These are phyloP conservation scores for Rhorus exstirpatorius DNA, from an alignment of 2,888 invertebrate genomes.

Conservation along the genomic window DNA sequence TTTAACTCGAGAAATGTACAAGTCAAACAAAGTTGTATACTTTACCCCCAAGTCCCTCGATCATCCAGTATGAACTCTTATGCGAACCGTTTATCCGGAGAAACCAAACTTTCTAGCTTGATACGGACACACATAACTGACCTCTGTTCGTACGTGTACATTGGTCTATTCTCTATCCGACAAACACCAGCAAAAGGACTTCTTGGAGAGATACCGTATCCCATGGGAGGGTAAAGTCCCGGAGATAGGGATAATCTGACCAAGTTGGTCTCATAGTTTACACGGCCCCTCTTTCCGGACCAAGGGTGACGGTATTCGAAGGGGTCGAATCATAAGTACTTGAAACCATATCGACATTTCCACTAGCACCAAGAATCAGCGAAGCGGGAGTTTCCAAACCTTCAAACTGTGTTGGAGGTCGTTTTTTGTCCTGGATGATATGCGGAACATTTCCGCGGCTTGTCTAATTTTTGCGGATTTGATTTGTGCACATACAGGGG, in stretches of 20 bases:
- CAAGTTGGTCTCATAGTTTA: conserved; percentile 44
- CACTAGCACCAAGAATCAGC: not conserved
- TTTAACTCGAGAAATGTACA: not conserved
- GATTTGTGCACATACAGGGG: too few species aligned
- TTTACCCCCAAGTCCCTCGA: not conserved
- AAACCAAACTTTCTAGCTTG: conserved; percentile 43
- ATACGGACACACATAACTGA: not conserved
- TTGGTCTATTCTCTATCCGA: conserved; percentile 16
- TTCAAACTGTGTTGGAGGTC: too few species aligned
- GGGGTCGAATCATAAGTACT: conserved; percentile 1
- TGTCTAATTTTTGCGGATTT: too few species aligned
- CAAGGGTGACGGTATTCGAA: conserved; percentile 9
- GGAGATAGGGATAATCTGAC: conserved; percentile 47
- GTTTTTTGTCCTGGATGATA: too few species aligned
- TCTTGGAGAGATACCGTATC: conserved; percentile 16
- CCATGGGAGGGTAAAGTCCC: conserved; percentile 35
- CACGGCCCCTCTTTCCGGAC: not conserved
- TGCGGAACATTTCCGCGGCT: too few species aligned
- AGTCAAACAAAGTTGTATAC: not conserved
- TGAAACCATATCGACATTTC: not conserved
- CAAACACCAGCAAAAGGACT: conserved; percentile 15
- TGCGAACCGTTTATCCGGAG: conserved; percentile 34
- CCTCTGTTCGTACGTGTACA: not conserved
- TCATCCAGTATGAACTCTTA: not conserved
- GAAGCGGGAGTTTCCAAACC: not conserved